These are phyloP conservation scores for Buphagus erythrorhynchus DNA, from an alignment of 2,797 vertebrate genomes.

Conservation along the genomic window DNA sequence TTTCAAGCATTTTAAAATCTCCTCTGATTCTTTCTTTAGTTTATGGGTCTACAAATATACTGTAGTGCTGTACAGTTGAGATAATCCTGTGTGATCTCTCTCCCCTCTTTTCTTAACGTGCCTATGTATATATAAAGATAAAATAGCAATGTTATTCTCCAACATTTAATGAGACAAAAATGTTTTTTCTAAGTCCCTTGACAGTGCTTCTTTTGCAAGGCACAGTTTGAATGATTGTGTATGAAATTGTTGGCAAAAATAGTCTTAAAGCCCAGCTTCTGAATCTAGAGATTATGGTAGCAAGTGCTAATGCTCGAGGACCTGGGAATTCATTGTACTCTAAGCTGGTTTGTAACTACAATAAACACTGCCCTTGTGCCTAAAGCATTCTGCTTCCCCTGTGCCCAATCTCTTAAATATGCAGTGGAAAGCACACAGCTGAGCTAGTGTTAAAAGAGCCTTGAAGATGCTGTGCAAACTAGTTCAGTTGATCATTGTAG, in stretches of 20 bases:
- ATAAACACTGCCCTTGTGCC: background rate
- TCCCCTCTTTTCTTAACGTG: background rate
- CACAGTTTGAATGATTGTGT: background rate
- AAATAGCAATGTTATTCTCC: background rate
- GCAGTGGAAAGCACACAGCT: background rate
- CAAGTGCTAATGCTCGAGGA: background rate
- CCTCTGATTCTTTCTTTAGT: background rate
- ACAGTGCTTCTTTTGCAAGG: background rate
- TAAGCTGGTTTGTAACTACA: background rate
- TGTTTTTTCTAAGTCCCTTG: background rate
- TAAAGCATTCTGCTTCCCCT: background rate
- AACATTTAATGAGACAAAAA: background rate
- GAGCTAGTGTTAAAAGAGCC: background rate
- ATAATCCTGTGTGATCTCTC: background rate
- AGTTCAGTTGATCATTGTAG: background rate
- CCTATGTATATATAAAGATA: background rate
- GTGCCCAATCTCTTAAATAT: background rate
- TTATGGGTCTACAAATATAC: background rate
- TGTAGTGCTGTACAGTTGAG: background rate
- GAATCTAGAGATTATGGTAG: background rate
- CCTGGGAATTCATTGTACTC: background rate
- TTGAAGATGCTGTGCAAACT: background rate
- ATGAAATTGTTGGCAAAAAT: background rate
- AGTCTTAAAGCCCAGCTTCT: background rate
- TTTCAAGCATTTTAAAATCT: slow-evolving; percentile 4